These are phyloP conservation scores for Heterotis niloticus DNA, from an alignment of 2,113 vertebrate genomes.

Conservation along the genomic window DNA sequence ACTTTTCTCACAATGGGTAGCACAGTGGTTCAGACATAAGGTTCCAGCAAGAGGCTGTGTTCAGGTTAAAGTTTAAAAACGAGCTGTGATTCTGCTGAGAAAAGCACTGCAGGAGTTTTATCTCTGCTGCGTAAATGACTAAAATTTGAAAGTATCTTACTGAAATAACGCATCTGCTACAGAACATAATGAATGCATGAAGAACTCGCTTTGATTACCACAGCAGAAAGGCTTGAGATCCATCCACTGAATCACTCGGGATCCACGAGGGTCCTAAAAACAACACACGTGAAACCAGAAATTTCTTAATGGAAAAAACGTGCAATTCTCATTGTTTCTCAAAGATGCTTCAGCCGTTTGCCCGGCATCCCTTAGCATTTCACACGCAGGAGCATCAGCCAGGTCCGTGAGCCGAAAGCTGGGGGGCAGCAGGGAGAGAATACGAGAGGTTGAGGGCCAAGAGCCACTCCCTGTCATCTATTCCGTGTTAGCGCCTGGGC, in stretches of 20 bases:
- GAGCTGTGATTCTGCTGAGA: background rate
- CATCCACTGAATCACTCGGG: slow-evolving; percentile 84
- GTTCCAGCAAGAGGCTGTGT: too few relatives aligned
- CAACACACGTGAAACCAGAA: background rate
- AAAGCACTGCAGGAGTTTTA: background rate
- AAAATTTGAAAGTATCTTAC: background rate
- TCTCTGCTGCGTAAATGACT: background rate
- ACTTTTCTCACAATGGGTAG: background rate
- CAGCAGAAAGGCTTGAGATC: slow-evolving; percentile 75
- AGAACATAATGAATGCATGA: too few relatives aligned
- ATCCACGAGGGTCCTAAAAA: slow-evolving; percentile 81
- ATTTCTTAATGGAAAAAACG: background rate
- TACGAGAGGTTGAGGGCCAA: background rate
- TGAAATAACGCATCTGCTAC: too few relatives aligned
- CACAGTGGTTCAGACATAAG: background rate
- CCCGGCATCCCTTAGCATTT: slow-evolving; percentile 30
- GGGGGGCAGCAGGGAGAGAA: slow-evolving; percentile 18
- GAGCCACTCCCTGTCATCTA: slow-evolving; percentile 40
- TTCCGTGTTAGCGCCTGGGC: slow-evolving; percentile 34
- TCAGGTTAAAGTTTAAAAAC: background rate
- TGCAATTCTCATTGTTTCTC: background rate
- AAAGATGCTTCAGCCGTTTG: slow-evolving; percentile 31
- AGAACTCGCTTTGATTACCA: slow-evolving; percentile 60
- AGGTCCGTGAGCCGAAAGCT: slow-evolving; percentile 10
- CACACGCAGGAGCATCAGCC: slow-evolving; percentile 20